These are phyloP conservation scores for Chiloscyllium plagiosum DNA, from an alignment of 2,113 vertebrate genomes.

Conservation along the genomic window DNA sequence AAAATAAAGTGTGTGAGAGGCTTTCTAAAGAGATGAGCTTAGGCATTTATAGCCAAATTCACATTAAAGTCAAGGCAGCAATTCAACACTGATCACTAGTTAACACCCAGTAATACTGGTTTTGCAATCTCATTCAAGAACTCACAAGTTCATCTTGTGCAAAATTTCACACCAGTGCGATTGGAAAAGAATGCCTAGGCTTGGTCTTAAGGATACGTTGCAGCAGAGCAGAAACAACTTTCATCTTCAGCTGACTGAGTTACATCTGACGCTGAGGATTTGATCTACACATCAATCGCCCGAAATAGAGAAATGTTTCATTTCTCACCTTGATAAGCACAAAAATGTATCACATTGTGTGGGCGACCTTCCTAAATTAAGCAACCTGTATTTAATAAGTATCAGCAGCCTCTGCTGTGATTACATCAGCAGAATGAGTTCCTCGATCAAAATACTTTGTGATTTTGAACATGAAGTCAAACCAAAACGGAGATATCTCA, in stretches of 20 bases:
- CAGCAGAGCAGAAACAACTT: neutral
- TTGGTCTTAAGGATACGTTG: neutral
- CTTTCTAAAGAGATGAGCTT: neutral
- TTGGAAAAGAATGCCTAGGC: neutral
- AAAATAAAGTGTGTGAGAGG: neutral
- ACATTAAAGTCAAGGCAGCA: neutral
- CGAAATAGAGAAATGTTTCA: conserved; percentile 18
- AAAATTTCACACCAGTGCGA: neutral
- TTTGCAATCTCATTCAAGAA: neutral
- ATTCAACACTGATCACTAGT: neutral
- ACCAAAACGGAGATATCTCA: neutral
- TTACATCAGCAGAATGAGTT: neutral
- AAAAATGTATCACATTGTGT: neutral
- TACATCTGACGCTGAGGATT: neutral
- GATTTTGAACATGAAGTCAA: neutral
- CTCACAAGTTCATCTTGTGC: too few species aligned
- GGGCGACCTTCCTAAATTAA: conserved; percentile 13
- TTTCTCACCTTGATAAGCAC: neutral
- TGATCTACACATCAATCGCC: neutral
- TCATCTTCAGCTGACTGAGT: neutral
- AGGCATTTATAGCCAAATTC: neutral
- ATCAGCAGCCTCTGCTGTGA: neutral
- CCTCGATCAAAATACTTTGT: neutral
- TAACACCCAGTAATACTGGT: neutral
- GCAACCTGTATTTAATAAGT: neutral